These are phyloP conservation scores for Anastrepha obliqua DNA, from an alignment of 1,140 invertebrate genomes.

Conservation along the genomic window DNA sequence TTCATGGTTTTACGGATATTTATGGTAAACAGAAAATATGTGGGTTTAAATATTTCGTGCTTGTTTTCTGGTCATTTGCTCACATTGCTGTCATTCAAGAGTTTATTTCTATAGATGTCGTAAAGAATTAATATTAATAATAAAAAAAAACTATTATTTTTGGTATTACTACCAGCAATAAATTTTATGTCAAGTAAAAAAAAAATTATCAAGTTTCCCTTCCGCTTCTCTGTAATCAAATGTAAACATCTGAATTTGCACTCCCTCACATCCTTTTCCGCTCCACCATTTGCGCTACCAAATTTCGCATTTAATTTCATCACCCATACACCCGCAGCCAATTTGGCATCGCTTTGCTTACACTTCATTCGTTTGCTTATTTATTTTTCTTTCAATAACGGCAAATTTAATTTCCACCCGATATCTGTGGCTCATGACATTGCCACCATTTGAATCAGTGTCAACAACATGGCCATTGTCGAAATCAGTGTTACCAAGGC, in stretches of 20 bases:
- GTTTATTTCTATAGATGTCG: neutral
- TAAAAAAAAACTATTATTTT: neutral
- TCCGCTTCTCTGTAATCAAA: neutral
- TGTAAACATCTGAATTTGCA: too few relatives aligned
- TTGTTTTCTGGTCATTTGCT: too few relatives aligned
- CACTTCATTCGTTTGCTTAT: constrained; percentile 21
- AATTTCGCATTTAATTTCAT: neutral
- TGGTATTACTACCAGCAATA: too few relatives aligned
- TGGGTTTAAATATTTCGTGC: too few relatives aligned
- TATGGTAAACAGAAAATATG: too few relatives aligned
- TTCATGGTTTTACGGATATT: too few relatives aligned
- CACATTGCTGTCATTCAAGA: too few relatives aligned
- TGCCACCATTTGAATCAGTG: neutral
- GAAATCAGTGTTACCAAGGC: neutral
- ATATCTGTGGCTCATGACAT: constrained; percentile 1
- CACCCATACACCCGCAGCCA: neutral
- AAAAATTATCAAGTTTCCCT: too few relatives aligned
- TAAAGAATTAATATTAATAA: neutral
- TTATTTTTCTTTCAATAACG: constrained; percentile 21
- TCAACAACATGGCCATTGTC: neutral
- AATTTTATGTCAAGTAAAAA: too few relatives aligned
- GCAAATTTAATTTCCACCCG: constrained; percentile 33
- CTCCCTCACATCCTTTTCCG: too few relatives aligned
- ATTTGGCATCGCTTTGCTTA: neutral
- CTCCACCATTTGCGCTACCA: neutral